These are phyloP conservation scores for Crepidodera aurea DNA, from an alignment of 2,888 invertebrate genomes.

Conservation along the genomic window DNA sequence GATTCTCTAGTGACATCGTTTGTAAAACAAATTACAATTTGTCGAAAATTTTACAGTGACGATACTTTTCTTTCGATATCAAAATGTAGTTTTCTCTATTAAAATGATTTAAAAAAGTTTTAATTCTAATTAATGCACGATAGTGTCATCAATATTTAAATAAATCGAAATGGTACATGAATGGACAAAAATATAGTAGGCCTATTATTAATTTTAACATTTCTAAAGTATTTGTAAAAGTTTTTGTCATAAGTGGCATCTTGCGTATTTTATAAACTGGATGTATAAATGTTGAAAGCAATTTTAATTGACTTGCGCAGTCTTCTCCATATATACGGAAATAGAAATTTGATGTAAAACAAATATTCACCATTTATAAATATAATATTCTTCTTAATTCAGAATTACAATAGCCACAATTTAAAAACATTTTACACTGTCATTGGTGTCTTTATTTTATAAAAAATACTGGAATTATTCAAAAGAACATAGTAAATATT, in stretches of 20 bases:
- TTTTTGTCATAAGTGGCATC: not conserved
- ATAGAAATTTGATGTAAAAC: too few relatives aligned
- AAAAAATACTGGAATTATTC: slow-evolving; percentile 4
- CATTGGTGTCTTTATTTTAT: not conserved
- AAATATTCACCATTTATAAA: too few relatives aligned
- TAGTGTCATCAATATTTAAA: slow-evolving; percentile 27
- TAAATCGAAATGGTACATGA: slow-evolving; percentile 26
- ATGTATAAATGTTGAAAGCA: not conserved
- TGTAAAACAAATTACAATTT: not conserved
- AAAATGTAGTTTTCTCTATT: slow-evolving; percentile 7
- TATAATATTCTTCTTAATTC: too few relatives aligned
- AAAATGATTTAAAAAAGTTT: slow-evolving; percentile 3
- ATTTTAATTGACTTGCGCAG: not conserved
- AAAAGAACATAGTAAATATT: slow-evolving; percentile 26
- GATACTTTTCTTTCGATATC: slow-evolving; percentile 5
- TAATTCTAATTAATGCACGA: slow-evolving; percentile 13
- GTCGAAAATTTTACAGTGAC: slow-evolving; percentile 2
- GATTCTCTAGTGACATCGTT: not conserved
- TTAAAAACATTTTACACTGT: slow-evolving; percentile 8
- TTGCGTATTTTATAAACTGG: slow-evolving; percentile 11
- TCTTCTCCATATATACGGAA: not conserved
- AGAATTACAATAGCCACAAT: slow-evolving; percentile 14
- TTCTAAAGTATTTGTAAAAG: not conserved
- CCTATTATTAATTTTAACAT: not conserved
- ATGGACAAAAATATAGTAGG: slow-evolving; percentile 23